A percentile compares a stretch with the other conserved stretches of the same genome.
Conservation (phyloP, 2,113 vertebrate genomes). For the Columba janthina region DNA sequence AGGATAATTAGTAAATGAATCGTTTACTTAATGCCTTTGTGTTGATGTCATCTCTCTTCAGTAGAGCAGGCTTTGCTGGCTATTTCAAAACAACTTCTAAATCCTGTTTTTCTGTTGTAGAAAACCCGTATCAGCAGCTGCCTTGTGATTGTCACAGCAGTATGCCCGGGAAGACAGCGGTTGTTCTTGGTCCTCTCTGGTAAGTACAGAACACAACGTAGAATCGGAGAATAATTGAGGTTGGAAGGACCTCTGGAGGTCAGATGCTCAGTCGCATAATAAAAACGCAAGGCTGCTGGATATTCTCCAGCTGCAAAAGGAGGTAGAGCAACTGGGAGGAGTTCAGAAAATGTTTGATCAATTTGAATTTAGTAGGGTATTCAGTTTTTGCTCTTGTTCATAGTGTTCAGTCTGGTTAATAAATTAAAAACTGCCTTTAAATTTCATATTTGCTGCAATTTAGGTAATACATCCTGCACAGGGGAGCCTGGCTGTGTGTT, state of each 20-base stretch:
- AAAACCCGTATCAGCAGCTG: constrained; percentile 87
- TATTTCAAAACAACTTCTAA: neutral
- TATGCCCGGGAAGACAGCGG: constrained; percentile 93
- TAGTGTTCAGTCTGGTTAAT: neutral
- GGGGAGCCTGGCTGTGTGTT: neutral
- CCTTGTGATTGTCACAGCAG: constrained; percentile 92
- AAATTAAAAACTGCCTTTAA: neutral
- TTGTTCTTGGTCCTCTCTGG: constrained; percentile 94
- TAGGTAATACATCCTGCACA: accelerated
- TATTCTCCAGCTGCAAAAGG: neutral
- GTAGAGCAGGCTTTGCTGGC: neutral
- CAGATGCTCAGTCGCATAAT: neutral
- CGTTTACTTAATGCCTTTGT: neutral
- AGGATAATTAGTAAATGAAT: neutral
- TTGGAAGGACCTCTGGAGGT: neutral
- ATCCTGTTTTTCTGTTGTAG: constrained; percentile 58
- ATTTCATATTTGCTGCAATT: neutral
- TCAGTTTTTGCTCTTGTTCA: neutral
- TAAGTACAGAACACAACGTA: constrained; percentile 57
- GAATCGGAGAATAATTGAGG: neutral
- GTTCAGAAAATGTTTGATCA: neutral
- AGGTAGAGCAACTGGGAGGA: neutral
- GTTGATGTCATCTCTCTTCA: neutral
- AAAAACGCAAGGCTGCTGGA: neutral
- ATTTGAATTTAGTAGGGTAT: neutral